Evolutionary conservation across 2,113 vertebrate genomes (phyloP), one percentile per base, ranked within the genome.

Genomic region (Poeciliopsis retropinna): DNA sequence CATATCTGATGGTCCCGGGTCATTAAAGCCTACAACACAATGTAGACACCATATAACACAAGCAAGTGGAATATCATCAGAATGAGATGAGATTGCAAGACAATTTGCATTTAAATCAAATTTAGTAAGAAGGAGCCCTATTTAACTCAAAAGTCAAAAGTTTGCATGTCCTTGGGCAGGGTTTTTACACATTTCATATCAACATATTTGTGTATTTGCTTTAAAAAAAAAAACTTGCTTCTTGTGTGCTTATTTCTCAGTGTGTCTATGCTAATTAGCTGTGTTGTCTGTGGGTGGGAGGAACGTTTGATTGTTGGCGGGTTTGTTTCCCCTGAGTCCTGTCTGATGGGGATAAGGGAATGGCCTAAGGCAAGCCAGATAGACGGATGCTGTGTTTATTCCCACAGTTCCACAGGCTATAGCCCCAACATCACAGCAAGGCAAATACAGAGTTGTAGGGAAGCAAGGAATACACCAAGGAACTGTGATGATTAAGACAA

Each of bases 261-360:
- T 75, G 37, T 70, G 71, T 70, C 44, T 34, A 69, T 74, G 68
- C 17, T 57, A 69, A 85, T 79, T 72, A 37, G 15, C 63, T 66
- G 64, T 68, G 57, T 72, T 78, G 47, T 75, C 74, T 4, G 85
- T 90, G 67, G 85, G 86, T 67, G 79, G 74, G 64, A n/a, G 51
- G 82, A 88, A 85, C 77, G 87, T 78, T 86, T 84, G 84, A 84
- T 83, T 80, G 72, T 86, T 87, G 86, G 87, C 41, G 51, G 39
- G 74, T 69, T 62, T 81, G 78, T 76, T 78, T 83, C 83, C 76
- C 79, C 17, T 10, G 78, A 84, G 75, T 89, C 78, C 74, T 81
- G 86, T 90, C 84, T 88, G 73, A 82, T 85, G 85, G 84, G 89
- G 85, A 92, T 90, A 81, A 90, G 79, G 70, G 79, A 85, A 78